Base-by-base conservation (phyloP, 2,888 invertebrate genomes). In the Caenorhabditis afra region DNA sequence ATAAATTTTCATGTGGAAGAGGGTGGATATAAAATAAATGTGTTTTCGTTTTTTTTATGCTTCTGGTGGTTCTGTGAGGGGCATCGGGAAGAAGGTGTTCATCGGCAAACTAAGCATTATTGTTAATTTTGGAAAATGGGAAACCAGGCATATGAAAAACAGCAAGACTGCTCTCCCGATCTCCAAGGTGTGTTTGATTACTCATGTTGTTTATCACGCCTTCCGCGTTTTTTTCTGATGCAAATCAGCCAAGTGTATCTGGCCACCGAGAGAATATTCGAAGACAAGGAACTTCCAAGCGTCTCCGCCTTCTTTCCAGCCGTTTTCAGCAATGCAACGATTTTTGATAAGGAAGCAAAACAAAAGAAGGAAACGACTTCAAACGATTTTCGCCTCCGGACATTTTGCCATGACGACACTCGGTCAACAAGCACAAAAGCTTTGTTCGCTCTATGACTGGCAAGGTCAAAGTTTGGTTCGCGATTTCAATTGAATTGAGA, bases 261-360 rank as follows among this genome's bases (percentile, higher is more conserved):
- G 16, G 35, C 8, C 22, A 50, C 29, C 7, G 12, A 68, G 47
- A 29, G 49, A 35, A 52, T 12, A 70, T 37, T 8, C 41, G 14
- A 11, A 14, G 39, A 70, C 61, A 61, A 45, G 61, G 53, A 55
- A 62, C 61, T 29, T 70, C n/a, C n/a, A n/a, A n/a, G n/a, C n/a
- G n/a, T n/a, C n/a, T n/a, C n/a, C n/a, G n/a, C n/a, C n/a, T 47
- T 41, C 52, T 65, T 52, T 16, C 37, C 59, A 29, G 29, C n/a
- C 14, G 50, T 53, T 41, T 53, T 64, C 41, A 29, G 12, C 16
- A 18, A 8, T 55, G 44, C 45, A 41, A 29, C 18, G 49, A 22
- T 37, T 45, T 57, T 61, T 45, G 53, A 62, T 37, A 20, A 14
- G 20, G 20, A 10, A 49, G 53, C 10, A 23, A 41, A 29, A 57